These are phyloP conservation scores for Hyperoplus lanceolatus DNA, from an alignment of 2,797 vertebrate genomes.

Conservation along the genomic window DNA sequence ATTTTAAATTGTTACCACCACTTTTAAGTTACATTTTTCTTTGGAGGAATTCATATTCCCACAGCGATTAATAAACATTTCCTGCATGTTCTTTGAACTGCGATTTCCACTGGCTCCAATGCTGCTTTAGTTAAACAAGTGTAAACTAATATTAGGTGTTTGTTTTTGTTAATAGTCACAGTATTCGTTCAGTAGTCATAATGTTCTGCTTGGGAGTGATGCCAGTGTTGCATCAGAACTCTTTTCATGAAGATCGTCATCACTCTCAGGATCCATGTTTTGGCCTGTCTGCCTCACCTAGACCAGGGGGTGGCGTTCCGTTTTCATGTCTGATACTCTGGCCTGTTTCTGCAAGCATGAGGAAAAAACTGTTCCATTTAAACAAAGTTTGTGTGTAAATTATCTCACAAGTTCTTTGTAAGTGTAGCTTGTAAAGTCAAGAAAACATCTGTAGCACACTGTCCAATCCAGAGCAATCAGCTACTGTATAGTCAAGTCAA, in stretches of 20 bases:
- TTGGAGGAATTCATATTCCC: not conserved
- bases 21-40: not conserved
- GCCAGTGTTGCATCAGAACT: constrained; percentile 7
- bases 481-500: too few species aligned
- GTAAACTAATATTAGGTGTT: not conserved
- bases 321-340: constrained; percentile 10
- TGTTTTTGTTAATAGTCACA: not conserved
- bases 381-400: too few species aligned
- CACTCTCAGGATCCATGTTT: constrained; percentile 9
- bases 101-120: not conserved
- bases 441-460: too few species aligned
- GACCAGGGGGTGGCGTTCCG: not conserved
- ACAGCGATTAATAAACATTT: not conserved
- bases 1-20: not conserved
- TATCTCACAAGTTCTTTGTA: too few species aligned
- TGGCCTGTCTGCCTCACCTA: constrained; percentile 38
- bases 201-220: not conserved
- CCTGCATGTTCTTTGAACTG: not conserved
- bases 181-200: not conserved
- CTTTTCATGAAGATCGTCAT: not conserved
- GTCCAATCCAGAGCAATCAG: too few species aligned
- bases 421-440: too few species aligned
- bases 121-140: not conserved
- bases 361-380: not conserved
- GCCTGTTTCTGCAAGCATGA: constrained; percentile 8